phyloP scores from a whole-genome alignment of 2,888 invertebrate species.

The Lasiommata megera region DNA sequence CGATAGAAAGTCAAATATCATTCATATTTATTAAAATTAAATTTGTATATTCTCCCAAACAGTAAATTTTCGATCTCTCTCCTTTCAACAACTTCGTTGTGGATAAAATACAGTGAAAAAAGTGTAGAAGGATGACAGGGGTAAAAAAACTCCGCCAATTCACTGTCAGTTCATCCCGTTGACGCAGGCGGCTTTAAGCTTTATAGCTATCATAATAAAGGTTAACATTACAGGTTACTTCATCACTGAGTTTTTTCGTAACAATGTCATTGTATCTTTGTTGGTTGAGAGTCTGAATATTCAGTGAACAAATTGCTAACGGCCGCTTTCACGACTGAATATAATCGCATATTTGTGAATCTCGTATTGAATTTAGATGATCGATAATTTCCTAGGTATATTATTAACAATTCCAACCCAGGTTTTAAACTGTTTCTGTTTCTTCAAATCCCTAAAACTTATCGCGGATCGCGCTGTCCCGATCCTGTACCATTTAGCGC shows the following conservation, averaged over 20 bases:
- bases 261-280: slow-evolving; percentile 17
- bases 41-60: not conserved
- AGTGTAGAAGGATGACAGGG: slow-evolving; percentile 22
- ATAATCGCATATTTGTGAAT: not conserved
- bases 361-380: not conserved
- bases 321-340: not conserved
- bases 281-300: slow-evolving; percentile 9
- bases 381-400: not conserved
- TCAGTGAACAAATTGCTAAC: slow-evolving; percentile 9
- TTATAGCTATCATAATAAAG: slow-evolving; percentile 7
- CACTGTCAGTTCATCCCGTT: slow-evolving; percentile 11
- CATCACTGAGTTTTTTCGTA: slow-evolving; percentile 1
- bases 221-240: not conserved
- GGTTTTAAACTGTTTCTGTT: no score
- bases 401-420: not conserved
- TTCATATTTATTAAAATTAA: not conserved
- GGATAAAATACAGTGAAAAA: slow-evolving; percentile 21
- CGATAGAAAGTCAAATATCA: no score
- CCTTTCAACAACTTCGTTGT: slow-evolving; percentile 11
- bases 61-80: slow-evolving; percentile 6
- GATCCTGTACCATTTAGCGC: no score
- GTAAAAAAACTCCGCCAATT: slow-evolving; percentile 16
- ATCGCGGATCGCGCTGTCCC: no score
- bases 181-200: slow-evolving; percentile 1
- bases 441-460: no score